Base-by-base conservation (phyloP, 2,797 vertebrate species). In the Psittacula derbiana region DNA sequence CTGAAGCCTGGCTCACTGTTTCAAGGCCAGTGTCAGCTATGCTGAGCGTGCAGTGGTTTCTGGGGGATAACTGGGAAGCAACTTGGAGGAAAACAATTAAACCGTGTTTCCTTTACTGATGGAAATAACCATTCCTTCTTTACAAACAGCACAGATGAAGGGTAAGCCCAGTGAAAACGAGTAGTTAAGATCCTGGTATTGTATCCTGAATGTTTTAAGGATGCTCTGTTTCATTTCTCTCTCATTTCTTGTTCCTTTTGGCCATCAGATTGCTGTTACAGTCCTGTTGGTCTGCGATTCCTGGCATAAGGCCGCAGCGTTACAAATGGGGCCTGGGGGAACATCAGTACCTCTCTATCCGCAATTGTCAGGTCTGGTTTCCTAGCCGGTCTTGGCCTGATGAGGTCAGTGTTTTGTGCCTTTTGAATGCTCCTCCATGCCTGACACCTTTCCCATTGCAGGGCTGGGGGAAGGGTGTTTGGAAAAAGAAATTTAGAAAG, bases 341-440 rank as follows among this genome's bases (percentile, higher is more conserved):
- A 33, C 92, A 5, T 18, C 19, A 5, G 79, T 71, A 33, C 94
- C 96, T 94, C 86, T 87, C 46, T 38, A 3, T 78, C 86, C 16
- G 3, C 31, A 11, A 17, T 50, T 53, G 84, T 82, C 96, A 81
- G 92, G 30, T 85, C 95, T 69, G 87, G 88, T 94, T 98, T 95
- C 88, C 76, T 97, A 80, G 88, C 95, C 4, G 95, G 90, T 96
- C 96, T 96, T 91, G 96, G 97, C 97, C 98, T 93, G 96, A 97
- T 47, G 97, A 97, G 98, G 98, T 98, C 97, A 97, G 55, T 97
- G 97, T 97, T 97, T 65, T 97, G 97, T 98, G 94, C 97, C 96
- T 97, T 97, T 97, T 96, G 97, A 97, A 69, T 94, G 96, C 86
- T 97, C 89, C 92, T 97, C 95, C 88, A 25, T 28, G 92, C 97